Evolutionary conservation across 92 coral and sea anemone genomes (phyloP).

Genomic region (Siderastrea radians): DNA sequence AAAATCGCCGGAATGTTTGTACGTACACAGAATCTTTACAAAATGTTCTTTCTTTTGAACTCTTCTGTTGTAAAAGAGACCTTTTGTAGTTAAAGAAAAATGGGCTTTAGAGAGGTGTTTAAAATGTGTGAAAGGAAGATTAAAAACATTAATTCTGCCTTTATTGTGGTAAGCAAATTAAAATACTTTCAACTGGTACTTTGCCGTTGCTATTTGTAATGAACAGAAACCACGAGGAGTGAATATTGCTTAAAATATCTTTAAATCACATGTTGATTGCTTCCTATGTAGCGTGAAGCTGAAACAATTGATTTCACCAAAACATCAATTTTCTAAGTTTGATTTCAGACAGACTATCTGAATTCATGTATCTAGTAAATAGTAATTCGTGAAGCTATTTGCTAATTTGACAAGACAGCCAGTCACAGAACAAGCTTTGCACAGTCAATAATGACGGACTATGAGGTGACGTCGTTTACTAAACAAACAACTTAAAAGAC

Average conservation of each 20-base stretch:
- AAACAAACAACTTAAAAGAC: not conserved
- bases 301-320: not conserved
- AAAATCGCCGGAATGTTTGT: not conserved
- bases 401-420: constrained; percentile 30
- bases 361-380: not conserved
- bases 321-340: not conserved
- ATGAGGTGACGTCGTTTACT: not conserved
- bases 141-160: not conserved
- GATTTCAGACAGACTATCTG: constrained; percentile 10
- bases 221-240: constrained; percentile 28
- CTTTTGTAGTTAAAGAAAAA: constrained; percentile 5
- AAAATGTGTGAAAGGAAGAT: not conserved
- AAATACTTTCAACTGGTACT: constrained; percentile 34
- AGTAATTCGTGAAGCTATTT: constrained; percentile 29
- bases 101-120: not conserved
- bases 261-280: not conserved
- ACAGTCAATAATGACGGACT: constrained; percentile 4
- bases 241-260: not conserved
- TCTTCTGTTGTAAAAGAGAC: not conserved
- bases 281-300: not conserved
- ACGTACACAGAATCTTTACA: not conserved
- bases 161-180: not conserved
- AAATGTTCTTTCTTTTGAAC: not conserved
- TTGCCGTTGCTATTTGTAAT: constrained; percentile 37
- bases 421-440: constrained; percentile 20